These are phyloP conservation scores for Phortica variegata DNA, from an alignment of 1,140 invertebrate species.

Conservation along the genomic window DNA sequence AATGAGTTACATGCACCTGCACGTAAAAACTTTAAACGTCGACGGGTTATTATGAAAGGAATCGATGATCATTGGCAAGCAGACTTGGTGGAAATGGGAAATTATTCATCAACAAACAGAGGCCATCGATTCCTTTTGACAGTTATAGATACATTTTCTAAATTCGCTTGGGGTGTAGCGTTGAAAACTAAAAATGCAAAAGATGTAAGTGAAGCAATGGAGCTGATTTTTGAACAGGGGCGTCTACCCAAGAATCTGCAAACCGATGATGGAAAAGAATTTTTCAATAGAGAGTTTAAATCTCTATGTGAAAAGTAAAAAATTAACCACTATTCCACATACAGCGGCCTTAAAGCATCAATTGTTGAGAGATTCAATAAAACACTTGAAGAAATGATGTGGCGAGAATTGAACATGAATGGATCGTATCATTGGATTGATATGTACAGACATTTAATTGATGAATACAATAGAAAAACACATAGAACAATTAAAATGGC, in stretches of 20 bases:
- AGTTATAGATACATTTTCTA: constrained; percentile 11
- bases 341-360: constrained; percentile 56
- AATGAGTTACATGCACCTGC: constrained; percentile 21
- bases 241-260: constrained; percentile 46
- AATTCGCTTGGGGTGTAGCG: background rate
- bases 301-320: constrained; percentile 37
- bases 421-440: constrained; percentile 56
- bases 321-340: constrained; percentile 58
- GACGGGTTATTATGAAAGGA: constrained; percentile 40
- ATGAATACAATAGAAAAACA: constrained; percentile 56
- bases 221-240: constrained; percentile 13
- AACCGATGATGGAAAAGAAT: constrained; percentile 41
- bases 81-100: constrained; percentile 53
- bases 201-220: constrained; percentile 36
- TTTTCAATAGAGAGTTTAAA: constrained; percentile 43
- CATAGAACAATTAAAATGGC: constrained; percentile 56
- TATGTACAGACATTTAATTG: constrained; percentile 44
- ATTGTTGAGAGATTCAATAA: constrained; percentile 59
- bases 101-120: constrained; percentile 7
- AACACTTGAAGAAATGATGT: constrained; percentile 57
- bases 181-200: constrained; percentile 58
- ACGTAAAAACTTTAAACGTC: constrained; percentile 46
- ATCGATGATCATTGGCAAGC: constrained; percentile 56
- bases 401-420: constrained; percentile 54
- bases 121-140: constrained; percentile 6